These are phyloP conservation scores for Corynorhinus townsendii DNA, from an alignment of 2,113 vertebrate species.

Conservation along the genomic window DNA sequence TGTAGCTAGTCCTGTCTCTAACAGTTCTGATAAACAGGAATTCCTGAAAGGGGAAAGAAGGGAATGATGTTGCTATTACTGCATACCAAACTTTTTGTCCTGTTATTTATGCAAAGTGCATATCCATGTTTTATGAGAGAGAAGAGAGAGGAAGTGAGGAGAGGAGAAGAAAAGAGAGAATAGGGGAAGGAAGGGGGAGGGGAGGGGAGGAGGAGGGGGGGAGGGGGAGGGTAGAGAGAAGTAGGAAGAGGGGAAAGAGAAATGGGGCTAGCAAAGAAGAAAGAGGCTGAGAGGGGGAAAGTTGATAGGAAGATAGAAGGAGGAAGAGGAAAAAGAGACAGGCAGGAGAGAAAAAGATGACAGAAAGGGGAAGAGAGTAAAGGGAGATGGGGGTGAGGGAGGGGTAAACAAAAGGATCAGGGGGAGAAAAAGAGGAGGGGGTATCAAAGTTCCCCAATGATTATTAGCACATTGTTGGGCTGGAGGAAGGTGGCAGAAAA, in stretches of 20 bases:
- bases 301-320: neutral
- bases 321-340: neutral
- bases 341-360: neutral
- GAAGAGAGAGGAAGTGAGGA: neutral
- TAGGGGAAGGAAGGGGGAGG: too few relatives aligned
- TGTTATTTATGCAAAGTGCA: neutral
- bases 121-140: neutral
- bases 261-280: neutral
- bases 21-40: conserved; percentile 45
- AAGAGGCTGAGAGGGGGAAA: too few relatives aligned
- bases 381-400: neutral
- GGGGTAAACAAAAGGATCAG: neutral
- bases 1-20: conserved; percentile 48
- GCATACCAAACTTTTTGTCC: conserved; percentile 2
- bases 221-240: accelerated
- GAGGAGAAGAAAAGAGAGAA: neutral
- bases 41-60: conserved; percentile 59
- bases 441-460: neutral
- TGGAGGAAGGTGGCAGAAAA: neutral
- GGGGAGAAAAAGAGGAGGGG: accelerated
- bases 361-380: neutral
- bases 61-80: conserved; percentile 8
- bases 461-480: neutral
- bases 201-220: accelerated
- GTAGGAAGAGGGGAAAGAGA: neutral